phyloP scores from a whole-genome alignment of 1,140 invertebrate genomes.

The Subanguina moxae region DNA sequence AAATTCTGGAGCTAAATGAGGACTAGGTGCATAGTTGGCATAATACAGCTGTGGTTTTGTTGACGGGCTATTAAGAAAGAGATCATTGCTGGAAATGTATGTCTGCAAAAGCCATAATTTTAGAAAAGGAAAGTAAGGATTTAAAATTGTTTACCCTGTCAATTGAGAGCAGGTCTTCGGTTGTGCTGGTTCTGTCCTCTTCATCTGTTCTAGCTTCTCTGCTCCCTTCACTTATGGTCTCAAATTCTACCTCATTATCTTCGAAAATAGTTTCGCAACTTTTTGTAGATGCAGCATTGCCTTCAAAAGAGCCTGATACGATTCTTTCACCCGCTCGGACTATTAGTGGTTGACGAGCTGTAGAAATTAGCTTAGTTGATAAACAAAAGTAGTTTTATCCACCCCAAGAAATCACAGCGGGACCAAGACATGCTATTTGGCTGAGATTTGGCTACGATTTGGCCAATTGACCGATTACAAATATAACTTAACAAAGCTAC shows the following conservation, averaged over 20 bases:
- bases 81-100: neutral
- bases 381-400: too few relatives aligned
- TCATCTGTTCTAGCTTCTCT: neutral
- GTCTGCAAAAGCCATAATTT: neutral
- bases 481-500: too few relatives aligned
- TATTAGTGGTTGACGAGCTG: neutral
- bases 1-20: neutral
- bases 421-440: too few relatives aligned
- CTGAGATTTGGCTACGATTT: too few relatives aligned
- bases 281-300: neutral
- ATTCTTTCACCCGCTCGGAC: neutral
- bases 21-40: neutral
- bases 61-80: neutral
- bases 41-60: neutral
- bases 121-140: neutral
- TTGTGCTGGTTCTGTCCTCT: neutral
- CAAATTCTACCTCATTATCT: neutral
- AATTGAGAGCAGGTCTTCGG: neutral
- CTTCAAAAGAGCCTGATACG: too few relatives aligned
- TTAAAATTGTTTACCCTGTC: neutral
- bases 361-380: neutral
- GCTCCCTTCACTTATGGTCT: slow-evolving; percentile 2
- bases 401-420: too few relatives aligned
- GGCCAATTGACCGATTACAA: too few relatives aligned
- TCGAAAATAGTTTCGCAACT: neutral